Evolutionary conservation across 2,888 invertebrate genomes (phyloP), one percentile per base, ranked within the genome.

Genomic region (Vannuccia rotundouncinata): DNA sequence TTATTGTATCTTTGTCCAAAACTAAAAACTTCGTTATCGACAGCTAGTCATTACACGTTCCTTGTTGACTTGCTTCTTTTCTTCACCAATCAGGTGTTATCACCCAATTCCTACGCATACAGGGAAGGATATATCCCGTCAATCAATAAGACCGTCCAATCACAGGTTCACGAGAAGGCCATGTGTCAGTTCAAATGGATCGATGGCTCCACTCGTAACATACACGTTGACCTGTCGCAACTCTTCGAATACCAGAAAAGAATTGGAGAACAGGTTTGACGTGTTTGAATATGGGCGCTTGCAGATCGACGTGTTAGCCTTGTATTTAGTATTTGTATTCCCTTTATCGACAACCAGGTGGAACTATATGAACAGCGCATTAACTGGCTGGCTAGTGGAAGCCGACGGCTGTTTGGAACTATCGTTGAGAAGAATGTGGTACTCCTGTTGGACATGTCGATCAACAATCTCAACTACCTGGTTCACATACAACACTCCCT

Each of bases 131-230:
- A 86, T 82, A 85, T 88, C 17, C 88, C 88, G 1, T 85, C 87
- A 31, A 87, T 88, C 76, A 85, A 86, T 79, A 87, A 86, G 81
- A 88, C 86, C 73, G 88, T 88, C 0, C 86, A 87, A 82, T 88
- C 88, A 13, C 87, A 87, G 83, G 87, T 88, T 1, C 86, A 87
- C 83, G 87, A 86, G 85, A 86, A 85, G 84, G 87, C 87, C 17
- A 88, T 88, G 88, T 85, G 86, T 0, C 87, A 87, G 85, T 87
- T 88, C 82, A 82, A 85, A 28, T 88, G 88, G 88, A 85, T 86
- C 82, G 88, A 88, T 83, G 88, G 88, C 0, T 84, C 87, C 13
- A 83, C 85, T 77, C 87, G 86, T 83, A 88, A 88, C 82, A 85
- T 88, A 30, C 88, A 88, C 82, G 88, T 88, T 1, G 87, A 88